These are phyloP conservation scores for Gallinago undulata DNA, from an alignment of 2,113 vertebrate species.

Conservation along the genomic window DNA sequence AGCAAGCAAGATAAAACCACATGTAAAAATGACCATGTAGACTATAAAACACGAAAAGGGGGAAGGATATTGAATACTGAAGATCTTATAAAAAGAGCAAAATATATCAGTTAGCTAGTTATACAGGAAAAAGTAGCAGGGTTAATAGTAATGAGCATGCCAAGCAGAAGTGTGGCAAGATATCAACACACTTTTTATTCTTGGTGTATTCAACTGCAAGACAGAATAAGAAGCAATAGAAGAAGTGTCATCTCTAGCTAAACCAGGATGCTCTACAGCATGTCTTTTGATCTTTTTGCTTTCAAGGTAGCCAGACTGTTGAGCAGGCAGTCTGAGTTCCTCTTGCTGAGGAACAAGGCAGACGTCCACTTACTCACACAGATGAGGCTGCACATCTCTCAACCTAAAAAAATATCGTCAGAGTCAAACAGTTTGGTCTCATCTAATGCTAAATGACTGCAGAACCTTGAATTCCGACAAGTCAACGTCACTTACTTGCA, in stretches of 20 bases:
- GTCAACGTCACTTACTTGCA: not conserved
- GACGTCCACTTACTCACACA: not conserved
- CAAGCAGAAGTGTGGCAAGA: not conserved
- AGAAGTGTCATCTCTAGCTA: not conserved
- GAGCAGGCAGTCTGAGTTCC: not conserved
- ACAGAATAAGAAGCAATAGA: not conserved
- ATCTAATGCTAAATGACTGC: not conserved
- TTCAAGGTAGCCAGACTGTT: not conserved
- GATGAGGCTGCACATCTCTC: not conserved
- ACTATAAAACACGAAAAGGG: not conserved
- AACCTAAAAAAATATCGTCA: not conserved
- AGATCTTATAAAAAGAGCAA: not conserved
- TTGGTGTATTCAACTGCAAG: not conserved
- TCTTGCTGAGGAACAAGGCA: not conserved
- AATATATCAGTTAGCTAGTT: not conserved
- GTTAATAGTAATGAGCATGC: rapidly evolving
- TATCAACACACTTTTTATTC: not conserved
- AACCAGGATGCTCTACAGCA: not conserved
- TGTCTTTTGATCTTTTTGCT: not conserved
- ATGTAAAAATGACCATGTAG: not conserved
- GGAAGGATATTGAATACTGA: not conserved
- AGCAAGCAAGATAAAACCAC: not conserved
- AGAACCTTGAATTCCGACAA: not conserved
- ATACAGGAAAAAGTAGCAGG: not conserved
- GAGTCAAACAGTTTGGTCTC: not conserved